phyloP scores from a whole-genome alignment of 2,113 vertebrate genomes.

The Archilochus colubris region DNA sequence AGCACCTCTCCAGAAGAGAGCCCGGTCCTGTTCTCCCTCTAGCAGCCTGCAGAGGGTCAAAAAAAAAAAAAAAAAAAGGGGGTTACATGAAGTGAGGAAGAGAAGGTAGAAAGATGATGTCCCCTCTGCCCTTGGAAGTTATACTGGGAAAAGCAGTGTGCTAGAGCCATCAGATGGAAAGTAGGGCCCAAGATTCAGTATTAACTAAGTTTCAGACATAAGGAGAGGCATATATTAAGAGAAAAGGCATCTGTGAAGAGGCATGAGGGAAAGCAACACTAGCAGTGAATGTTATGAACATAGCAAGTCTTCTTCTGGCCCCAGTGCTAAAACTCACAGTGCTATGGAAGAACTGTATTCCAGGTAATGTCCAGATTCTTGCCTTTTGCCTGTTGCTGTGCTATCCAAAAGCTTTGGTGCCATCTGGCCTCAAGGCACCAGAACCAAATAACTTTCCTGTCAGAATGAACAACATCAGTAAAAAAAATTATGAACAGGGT shows the following conservation, averaged over 20 bases:
- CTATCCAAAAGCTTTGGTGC: not conserved
- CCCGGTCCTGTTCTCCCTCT: not conserved
- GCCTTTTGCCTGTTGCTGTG: fast-evolving
- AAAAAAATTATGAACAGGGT: not conserved
- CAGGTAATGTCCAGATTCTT: not conserved
- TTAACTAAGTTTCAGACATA: not conserved
- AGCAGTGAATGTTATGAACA: fast-evolving
- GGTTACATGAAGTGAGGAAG: not conserved
- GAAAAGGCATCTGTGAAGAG: fast-evolving
- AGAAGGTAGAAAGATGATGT: not conserved
- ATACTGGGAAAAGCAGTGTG: not conserved
- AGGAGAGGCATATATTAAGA: fast-evolving
- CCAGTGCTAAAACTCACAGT: not conserved
- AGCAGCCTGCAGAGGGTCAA: not conserved
- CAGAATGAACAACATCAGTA: not conserved
- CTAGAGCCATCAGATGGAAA: not conserved
- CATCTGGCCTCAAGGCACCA: not conserved
- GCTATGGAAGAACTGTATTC: not conserved
- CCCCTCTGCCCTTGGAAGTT: not conserved
- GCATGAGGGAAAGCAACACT: not conserved
- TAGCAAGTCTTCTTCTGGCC: not conserved
- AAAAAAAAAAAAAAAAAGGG: not conserved
- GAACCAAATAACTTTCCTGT: not conserved
- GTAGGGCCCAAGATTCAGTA: not conserved
- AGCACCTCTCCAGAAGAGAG: not conserved